These are phyloP conservation scores for Euwallacea similis DNA, from an alignment of 1,140 invertebrate genomes.

Conservation along the genomic window DNA sequence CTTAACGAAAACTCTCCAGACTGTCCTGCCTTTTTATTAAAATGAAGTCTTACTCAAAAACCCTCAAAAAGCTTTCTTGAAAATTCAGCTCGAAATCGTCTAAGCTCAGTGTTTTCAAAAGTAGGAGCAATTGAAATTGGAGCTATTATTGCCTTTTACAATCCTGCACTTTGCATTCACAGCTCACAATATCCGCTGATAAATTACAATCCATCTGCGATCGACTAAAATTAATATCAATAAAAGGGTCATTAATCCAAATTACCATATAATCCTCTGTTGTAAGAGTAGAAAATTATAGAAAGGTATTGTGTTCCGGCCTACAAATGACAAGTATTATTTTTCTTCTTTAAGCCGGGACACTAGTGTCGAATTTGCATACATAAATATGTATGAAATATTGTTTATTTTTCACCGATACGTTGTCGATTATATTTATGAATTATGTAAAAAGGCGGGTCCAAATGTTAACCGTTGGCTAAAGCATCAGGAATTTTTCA, in stretches of 20 bases:
- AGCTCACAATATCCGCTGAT: too few relatives aligned
- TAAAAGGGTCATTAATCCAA: slow-evolving; percentile 20
- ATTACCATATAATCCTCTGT: slow-evolving; percentile 23
- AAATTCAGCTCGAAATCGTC: too few relatives aligned
- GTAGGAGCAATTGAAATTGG: too few relatives aligned
- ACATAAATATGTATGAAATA: slow-evolving; percentile 32
- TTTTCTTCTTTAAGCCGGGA: slow-evolving; percentile 23
- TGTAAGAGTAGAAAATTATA: slow-evolving; percentile 5
- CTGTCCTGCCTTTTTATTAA: too few relatives aligned
- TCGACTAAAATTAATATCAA: slow-evolving; percentile 6
- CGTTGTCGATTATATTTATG: slow-evolving; percentile 29
- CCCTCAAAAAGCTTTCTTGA: too few relatives aligned
- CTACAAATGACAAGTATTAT: slow-evolving; percentile 29
- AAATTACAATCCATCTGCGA: too few relatives aligned
- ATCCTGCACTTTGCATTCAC: too few relatives aligned
- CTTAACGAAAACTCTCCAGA: too few relatives aligned
- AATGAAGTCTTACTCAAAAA: too few relatives aligned
- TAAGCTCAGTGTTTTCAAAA: too few relatives aligned
- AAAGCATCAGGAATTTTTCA: slow-evolving; percentile 15
- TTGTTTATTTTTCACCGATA: slow-evolving; percentile 35
- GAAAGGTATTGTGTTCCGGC: slow-evolving; percentile 26
- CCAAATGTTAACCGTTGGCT: slow-evolving; percentile 22
- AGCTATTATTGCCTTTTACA: too few relatives aligned
- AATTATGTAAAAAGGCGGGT: slow-evolving; percentile 22
- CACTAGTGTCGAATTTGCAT: slow-evolving; percentile 27